phyloP scores from a whole-genome alignment of 1,140 invertebrate genomes.

The Cryptotermes secundus region DNA sequence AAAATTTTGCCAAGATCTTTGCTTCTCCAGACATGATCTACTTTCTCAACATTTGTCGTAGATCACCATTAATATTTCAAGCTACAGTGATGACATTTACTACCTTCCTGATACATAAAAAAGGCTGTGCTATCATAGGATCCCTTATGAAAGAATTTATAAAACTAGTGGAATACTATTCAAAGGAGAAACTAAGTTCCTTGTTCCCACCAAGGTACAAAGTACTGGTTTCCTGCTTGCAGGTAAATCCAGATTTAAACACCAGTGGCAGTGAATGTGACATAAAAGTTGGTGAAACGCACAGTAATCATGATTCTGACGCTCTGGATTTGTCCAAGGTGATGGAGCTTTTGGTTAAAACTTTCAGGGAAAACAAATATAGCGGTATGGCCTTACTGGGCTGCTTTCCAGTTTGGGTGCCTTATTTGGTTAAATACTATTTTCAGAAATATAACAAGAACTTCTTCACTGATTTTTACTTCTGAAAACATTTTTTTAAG shows the following conservation, averaged over 20 bases:
- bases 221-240: not conserved
- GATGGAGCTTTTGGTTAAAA: not conserved
- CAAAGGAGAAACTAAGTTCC: not conserved
- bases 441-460: not conserved
- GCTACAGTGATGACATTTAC: not conserved
- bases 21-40: not conserved
- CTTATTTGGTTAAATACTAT: not conserved
- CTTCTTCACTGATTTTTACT: not conserved
- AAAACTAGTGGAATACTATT: not conserved
- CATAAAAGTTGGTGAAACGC: too few species aligned
- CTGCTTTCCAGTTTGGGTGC: not conserved
- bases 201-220: not conserved
- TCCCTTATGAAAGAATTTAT: slow-evolving; percentile 3
- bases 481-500: not conserved
- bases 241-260: not conserved
- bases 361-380: not conserved
- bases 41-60: not conserved
- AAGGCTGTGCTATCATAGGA: not conserved
- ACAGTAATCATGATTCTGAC: not conserved
- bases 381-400: not conserved
- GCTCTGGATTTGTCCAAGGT: not conserved
- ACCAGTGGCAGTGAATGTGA: not conserved
- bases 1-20: not conserved
- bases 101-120: not conserved
- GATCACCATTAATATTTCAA: not conserved